phyloP scores from a whole-genome alignment of 2,113 vertebrate genomes.

The Hyla sarda region DNA sequence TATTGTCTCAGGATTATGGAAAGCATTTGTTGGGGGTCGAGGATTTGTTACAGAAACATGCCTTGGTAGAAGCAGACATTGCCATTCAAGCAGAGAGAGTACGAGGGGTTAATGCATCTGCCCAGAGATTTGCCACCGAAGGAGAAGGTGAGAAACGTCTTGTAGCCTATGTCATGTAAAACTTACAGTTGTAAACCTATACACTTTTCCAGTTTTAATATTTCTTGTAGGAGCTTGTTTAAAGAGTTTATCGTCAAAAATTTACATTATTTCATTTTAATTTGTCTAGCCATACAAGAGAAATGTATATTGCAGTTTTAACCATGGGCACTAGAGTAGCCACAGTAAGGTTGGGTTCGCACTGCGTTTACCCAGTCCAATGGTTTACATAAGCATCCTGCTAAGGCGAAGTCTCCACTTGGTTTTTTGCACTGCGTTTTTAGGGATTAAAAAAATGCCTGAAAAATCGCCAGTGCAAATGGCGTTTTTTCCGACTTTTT shows the following conservation, averaged over 20 bases:
- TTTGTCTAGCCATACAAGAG: no score
- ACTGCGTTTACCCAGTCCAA: no score
- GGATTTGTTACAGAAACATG: slow-evolving; percentile 93
- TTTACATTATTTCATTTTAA: no score
- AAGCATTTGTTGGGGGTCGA: slow-evolving; percentile 94
- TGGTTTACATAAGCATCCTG: no score
- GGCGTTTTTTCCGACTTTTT: no score
- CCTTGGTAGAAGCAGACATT: slow-evolving; percentile 94
- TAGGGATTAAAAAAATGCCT: no score
- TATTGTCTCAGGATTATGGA: slow-evolving; percentile 94
- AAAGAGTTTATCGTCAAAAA: not conserved
- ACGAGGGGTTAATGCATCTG: slow-evolving; percentile 85
- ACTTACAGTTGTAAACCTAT: not conserved
- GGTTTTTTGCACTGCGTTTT: no score
- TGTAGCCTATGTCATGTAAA: not conserved
- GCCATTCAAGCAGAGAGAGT: slow-evolving; percentile 92
- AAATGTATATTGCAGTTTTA: no score
- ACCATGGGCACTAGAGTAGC: no score
- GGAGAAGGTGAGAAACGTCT: slow-evolving; percentile 79
- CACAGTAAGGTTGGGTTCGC: no score
- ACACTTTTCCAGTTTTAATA: not conserved
- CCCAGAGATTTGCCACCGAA: slow-evolving; percentile 84
- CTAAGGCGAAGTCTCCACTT: no score
- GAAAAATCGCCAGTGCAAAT: no score
- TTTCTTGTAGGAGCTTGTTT: not conserved